Percentiles rank a stretch among this genome's conserved stretches.
Evolutionary conservation across 2,888 invertebrate genomes (phyloP).

Genomic region (Vesta saturnalis): DNA sequence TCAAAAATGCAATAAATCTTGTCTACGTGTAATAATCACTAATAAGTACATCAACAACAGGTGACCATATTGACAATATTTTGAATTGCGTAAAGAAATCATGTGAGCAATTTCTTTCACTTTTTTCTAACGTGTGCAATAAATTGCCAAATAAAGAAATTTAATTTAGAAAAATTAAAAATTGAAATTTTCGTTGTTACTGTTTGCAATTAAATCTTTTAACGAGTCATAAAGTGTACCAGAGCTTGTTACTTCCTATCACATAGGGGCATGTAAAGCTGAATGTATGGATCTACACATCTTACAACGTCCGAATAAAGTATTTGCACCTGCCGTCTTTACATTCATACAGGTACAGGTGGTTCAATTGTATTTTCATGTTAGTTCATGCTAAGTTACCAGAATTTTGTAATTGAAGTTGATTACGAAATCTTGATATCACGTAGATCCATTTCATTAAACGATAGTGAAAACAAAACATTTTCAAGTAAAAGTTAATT

Average conservation of each 20-base stretch:
- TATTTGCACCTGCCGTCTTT: slow-evolving; percentile 48
- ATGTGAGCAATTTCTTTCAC: not conserved
- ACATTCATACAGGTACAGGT: slow-evolving; percentile 50
- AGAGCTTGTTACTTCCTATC: slow-evolving; percentile 15
- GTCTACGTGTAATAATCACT: not conserved
- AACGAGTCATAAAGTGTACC: not conserved
- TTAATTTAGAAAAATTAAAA: too few species aligned
- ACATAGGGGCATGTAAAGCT: slow-evolving; percentile 34
- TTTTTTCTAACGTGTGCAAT: too few species aligned
- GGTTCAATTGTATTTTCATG: slow-evolving; percentile 37
- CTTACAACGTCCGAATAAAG: slow-evolving; percentile 29
- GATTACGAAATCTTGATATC: not conserved
- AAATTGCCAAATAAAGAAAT: too few species aligned
- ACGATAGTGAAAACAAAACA: not conserved
- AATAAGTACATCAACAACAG: not conserved
- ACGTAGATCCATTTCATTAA: not conserved
- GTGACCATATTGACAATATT: not conserved
- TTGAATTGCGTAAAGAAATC: not conserved
- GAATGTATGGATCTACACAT: slow-evolving; percentile 28
- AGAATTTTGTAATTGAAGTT: slow-evolving; percentile 4
- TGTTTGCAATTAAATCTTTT: not conserved
- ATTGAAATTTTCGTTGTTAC: too few species aligned
- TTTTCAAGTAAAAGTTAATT: not conserved
- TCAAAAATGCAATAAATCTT: not conserved
- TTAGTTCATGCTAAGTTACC: slow-evolving; percentile 30